Percentiles rank a stretch among this genome's conserved stretches.
Conservation (phyloP, 1,140 invertebrate genomes). For the Mizuhopecten yessoensis region DNA sequence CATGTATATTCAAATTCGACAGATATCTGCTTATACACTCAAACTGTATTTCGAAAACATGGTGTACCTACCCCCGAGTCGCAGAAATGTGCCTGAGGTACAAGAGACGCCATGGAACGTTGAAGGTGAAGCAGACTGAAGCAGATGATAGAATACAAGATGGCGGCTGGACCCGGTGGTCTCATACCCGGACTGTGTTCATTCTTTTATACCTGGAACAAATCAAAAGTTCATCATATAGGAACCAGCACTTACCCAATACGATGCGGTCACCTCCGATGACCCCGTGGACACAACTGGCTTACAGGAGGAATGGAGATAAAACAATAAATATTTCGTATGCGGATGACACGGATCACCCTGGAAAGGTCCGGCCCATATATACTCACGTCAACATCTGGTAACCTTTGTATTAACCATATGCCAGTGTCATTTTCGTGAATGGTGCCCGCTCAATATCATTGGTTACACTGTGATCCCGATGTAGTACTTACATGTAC, state of each 20-base stretch:
- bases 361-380: not conserved
- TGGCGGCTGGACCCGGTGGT: not conserved
- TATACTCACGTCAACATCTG: conserved; percentile 37
- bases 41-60: no score
- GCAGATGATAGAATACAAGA: conserved; percentile 9
- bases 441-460: not conserved
- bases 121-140: not conserved
- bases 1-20: no score
- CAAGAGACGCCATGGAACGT: conserved; percentile 1
- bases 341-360: not conserved
- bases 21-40: no score
- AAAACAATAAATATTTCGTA: not conserved
- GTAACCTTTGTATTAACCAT: conserved; percentile 9
- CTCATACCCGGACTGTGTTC: conserved; percentile 29
- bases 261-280: not conserved
- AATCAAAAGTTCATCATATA: not conserved
- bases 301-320: not conserved
- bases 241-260: not conserved
- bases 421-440: not conserved
- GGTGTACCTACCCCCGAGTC: conserved; percentile 13
- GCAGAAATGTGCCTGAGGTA: conserved; percentile 5
- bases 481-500: not conserved
- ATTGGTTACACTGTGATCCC: not conserved
- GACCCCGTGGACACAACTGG: not conserved
- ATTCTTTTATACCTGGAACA: not conserved